Percentiles rank a stretch among this genome's conserved stretches.
Evolutionary conservation across 2,113 vertebrate species (phyloP).

Genomic region (Erpornis zantholeuca): DNA sequence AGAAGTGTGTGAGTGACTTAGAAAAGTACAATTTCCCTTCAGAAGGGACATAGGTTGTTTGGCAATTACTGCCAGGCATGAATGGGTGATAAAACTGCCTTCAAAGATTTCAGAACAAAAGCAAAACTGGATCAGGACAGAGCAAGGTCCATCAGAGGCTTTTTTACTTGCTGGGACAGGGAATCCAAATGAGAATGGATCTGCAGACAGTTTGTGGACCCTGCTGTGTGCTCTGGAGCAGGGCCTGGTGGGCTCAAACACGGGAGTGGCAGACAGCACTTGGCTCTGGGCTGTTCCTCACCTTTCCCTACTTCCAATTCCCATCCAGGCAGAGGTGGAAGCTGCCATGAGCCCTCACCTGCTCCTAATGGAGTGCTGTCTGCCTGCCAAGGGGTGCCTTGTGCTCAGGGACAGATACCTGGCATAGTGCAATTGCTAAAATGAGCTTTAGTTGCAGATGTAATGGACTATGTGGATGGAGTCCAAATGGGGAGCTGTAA

Average conservation of each 20-base stretch:
- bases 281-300: not conserved
- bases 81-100: not conserved
- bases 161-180: not conserved
- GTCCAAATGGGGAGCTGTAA: not conserved
- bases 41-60: not conserved
- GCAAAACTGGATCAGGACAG: not conserved
- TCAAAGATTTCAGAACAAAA: not conserved
- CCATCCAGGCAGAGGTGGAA: not conserved
- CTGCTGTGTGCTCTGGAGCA: not conserved
- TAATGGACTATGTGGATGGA: constrained; percentile 13
- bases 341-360: not conserved
- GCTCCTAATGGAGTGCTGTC: not conserved
- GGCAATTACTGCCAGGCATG: not conserved
- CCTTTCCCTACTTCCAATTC: not conserved
- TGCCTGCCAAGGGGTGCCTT: not conserved
- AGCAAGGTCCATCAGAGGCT: rapidly evolving
- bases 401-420: not conserved
- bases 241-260: not conserved
- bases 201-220: not conserved
- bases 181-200: not conserved
- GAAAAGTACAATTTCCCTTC: not conserved
- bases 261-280: not conserved
- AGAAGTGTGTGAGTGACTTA: not conserved
- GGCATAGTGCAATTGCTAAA: not conserved
- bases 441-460: not conserved